A percentile compares a stretch with the other conserved stretches of the same genome.
These are phyloP conservation scores for Stigmatopora nigra DNA, from an alignment of 2,113 vertebrate genomes.

Conservation along the genomic window DNA sequence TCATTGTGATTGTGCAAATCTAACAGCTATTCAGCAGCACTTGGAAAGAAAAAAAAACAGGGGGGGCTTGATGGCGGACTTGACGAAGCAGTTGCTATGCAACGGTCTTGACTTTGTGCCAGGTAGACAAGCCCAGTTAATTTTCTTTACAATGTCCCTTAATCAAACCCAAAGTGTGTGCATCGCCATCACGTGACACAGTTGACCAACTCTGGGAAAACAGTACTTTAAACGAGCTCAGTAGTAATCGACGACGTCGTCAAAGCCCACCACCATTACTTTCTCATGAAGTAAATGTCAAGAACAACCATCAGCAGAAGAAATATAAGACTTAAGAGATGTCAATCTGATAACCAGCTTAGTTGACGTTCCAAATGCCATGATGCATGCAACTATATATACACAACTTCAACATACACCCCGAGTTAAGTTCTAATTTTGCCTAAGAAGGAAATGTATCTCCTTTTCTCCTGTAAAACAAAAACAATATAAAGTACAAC, in stretches of 20 bases:
- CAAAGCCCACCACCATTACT: background rate
- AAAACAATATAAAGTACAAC: background rate
- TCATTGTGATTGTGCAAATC: constrained; percentile 28
- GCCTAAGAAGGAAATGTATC: constrained; percentile 2
- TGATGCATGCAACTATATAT: too few species aligned
- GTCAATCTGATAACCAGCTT: background rate
- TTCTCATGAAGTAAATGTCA: constrained; percentile 4
- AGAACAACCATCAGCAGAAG: constrained; percentile 3
- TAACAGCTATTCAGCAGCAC: constrained; percentile 44
- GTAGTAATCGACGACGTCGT: background rate
- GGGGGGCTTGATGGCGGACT: constrained; percentile 28
- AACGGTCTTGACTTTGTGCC: constrained; percentile 54
- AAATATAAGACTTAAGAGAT: background rate
- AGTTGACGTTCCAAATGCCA: too few species aligned
- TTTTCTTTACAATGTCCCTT: constrained; percentile 43
- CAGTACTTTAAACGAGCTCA: constrained; percentile 1
- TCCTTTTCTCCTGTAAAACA: background rate
- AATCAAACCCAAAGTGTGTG: constrained; percentile 32
- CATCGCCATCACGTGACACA: background rate
- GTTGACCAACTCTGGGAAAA: constrained; percentile 2
- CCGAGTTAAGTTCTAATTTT: background rate
- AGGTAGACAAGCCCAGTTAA: constrained; percentile 49
- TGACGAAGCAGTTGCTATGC: constrained; percentile 66
- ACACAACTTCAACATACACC: too few species aligned
- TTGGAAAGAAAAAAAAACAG: constrained; percentile 26